These are phyloP conservation scores for Graptemys geographica DNA, from an alignment of 2,797 vertebrate species.

Conservation along the genomic window DNA sequence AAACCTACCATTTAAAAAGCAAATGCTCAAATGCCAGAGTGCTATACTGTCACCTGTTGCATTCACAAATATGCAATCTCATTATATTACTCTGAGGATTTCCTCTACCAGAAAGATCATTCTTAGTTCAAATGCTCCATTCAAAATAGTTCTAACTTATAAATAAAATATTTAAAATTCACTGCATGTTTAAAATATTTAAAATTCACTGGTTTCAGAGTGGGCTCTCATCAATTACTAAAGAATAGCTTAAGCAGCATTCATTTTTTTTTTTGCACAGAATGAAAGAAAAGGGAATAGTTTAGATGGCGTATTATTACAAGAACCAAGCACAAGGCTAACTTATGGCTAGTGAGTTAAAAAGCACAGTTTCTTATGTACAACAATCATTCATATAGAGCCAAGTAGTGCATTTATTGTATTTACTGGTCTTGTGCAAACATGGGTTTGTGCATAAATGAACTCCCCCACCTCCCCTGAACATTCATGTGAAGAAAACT, in stretches of 20 bases:
- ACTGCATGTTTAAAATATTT: neutral
- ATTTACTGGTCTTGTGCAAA: neutral
- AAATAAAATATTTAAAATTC: conserved; percentile 14
- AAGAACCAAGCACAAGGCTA: neutral
- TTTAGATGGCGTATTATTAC: neutral
- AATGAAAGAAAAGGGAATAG: neutral
- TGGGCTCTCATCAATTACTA: neutral
- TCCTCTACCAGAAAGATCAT: neutral
- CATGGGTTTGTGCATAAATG: neutral
- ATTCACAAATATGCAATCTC: neutral
- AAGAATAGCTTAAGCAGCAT: neutral
- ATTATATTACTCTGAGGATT: conserved; percentile 19
- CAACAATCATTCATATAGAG: neutral
- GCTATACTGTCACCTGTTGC: neutral
- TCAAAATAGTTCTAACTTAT: conserved; percentile 29
- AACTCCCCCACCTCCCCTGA: neutral
- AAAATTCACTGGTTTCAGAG: neutral
- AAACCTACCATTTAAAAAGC: neutral
- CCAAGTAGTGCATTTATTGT: neutral
- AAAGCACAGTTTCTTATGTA: neutral
- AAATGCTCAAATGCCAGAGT: neutral
- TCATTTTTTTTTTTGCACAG: conserved; percentile 4
- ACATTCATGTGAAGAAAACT: neutral
- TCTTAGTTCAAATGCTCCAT: neutral
- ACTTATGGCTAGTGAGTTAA: rapidly evolving